A percentile compares a stretch with the other conserved stretches of the same genome.
phyloP scores from a whole-genome alignment of 1,140 invertebrate genomes.

The Lordiphosa mommai region DNA sequence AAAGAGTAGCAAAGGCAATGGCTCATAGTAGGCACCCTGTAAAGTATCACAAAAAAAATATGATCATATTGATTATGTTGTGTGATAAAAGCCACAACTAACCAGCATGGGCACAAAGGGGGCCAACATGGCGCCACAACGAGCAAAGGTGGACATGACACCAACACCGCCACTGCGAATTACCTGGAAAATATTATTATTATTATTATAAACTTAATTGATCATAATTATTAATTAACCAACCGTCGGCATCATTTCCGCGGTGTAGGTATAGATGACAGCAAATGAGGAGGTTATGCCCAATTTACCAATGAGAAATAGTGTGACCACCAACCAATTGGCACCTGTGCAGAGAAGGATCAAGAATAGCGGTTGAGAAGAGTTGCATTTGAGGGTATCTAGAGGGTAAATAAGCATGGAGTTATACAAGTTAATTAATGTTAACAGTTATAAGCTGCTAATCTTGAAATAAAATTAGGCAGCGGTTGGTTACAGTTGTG shows the following conservation, averaged over 20 bases:
- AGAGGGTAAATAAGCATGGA: background rate
- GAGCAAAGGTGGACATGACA: slow-evolving; percentile 82
- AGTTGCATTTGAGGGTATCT: background rate
- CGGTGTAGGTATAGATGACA: slow-evolving; percentile 83
- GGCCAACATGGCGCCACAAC: slow-evolving; percentile 83
- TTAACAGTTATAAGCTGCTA: no score
- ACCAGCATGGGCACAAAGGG: slow-evolving; percentile 83
- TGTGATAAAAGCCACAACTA: slow-evolving; percentile 22
- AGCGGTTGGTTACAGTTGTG: no score
- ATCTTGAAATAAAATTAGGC: no score
- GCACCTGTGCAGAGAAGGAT: slow-evolving; percentile 56
- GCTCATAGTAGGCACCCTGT: slow-evolving; percentile 80
- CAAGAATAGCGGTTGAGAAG: background rate
- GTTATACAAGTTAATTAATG: no score
- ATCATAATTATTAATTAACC: slow-evolving; percentile 30
- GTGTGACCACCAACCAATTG: slow-evolving; percentile 80
- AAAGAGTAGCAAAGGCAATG: slow-evolving; percentile 82
- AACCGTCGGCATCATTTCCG: slow-evolving; percentile 84
- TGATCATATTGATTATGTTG: background rate
- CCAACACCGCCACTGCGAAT: slow-evolving; percentile 82
- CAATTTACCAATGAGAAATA: slow-evolving; percentile 85
- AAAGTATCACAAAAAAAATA: background rate
- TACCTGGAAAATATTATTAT: slow-evolving; percentile 35
- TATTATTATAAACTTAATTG: background rate
- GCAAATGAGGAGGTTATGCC: slow-evolving; percentile 84